Percentiles rank a stretch among this genome's conserved stretches.
These are phyloP conservation scores for Paradoxurus hermaphroditus DNA, from an alignment of 2,113 vertebrate genomes.

Conservation along the genomic window DNA sequence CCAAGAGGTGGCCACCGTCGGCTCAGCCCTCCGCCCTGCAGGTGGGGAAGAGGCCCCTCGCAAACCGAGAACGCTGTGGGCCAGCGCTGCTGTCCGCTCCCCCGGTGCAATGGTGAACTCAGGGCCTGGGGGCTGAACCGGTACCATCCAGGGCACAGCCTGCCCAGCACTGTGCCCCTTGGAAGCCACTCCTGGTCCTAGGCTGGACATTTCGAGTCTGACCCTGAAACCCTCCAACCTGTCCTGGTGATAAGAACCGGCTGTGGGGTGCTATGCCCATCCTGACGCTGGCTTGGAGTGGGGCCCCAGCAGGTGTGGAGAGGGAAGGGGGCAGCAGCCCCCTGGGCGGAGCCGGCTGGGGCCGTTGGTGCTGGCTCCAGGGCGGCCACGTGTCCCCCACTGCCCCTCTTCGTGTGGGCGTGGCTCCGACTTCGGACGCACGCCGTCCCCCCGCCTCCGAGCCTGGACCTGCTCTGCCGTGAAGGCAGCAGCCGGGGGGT, in stretches of 20 bases:
- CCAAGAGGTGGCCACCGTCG: too few species aligned
- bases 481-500: accelerated
- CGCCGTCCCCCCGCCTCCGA: accelerated
- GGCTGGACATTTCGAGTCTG: neutral
- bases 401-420: neutral
- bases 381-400: accelerated
- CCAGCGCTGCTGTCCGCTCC: accelerated
- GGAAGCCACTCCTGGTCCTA: neutral
- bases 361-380: neutral
- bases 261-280: accelerated
- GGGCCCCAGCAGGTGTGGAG: neutral
- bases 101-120: neutral
- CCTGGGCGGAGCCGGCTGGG: accelerated
- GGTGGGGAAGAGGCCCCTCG: neutral
- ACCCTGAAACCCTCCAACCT: too few species aligned
- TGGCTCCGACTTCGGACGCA: accelerated
- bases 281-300: accelerated
- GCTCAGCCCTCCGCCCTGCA: accelerated
- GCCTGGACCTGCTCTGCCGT: neutral
- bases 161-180: accelerated
- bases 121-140: neutral
- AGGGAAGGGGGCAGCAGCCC: accelerated
- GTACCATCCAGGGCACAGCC: accelerated
- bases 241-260: neutral
- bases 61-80: neutral